Evolutionary conservation across 2,113 vertebrate species (phyloP).

Genomic region (Motacilla tschutschensis): DNA sequence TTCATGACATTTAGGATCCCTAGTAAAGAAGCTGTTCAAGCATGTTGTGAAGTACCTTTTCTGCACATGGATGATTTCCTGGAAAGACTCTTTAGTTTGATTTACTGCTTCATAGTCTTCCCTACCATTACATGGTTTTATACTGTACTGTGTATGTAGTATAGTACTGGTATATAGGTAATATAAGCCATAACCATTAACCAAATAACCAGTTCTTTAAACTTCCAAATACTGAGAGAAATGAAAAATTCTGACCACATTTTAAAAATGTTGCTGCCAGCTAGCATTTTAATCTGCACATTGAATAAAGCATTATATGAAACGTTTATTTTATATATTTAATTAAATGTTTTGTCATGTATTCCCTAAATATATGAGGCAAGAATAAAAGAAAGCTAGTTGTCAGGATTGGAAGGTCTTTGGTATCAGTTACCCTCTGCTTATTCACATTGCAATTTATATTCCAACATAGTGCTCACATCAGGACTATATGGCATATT

Average conservation of each 20-base stretch:
- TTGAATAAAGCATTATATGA: not conserved
- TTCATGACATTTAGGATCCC: not conserved
- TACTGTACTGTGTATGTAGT: not conserved
- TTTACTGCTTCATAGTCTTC: not conserved
- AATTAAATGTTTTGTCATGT: not conserved
- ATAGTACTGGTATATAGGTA: not conserved
- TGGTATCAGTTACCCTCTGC: not conserved
- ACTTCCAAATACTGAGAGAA: not conserved
- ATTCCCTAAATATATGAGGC: not conserved
- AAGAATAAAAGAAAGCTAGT: not conserved
- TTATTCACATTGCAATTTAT: not conserved
- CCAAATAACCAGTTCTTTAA: not conserved
- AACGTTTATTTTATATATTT: not conserved
- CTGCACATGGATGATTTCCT: not conserved
- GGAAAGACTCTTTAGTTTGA: not conserved
- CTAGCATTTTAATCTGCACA: not conserved
- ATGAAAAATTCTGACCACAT: not conserved
- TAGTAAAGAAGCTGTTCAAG: not conserved
- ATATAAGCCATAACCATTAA: not conserved
- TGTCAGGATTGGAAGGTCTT: not conserved
- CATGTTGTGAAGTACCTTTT: not conserved
- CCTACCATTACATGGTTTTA: not conserved
- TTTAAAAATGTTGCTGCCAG: not conserved
- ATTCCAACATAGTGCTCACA: not conserved
- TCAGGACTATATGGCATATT: not conserved